Percentiles rank a stretch among this genome's conserved stretches.
Conservation (phyloP, 2,113 vertebrate species). For the Notothenia coriiceps region DNA sequence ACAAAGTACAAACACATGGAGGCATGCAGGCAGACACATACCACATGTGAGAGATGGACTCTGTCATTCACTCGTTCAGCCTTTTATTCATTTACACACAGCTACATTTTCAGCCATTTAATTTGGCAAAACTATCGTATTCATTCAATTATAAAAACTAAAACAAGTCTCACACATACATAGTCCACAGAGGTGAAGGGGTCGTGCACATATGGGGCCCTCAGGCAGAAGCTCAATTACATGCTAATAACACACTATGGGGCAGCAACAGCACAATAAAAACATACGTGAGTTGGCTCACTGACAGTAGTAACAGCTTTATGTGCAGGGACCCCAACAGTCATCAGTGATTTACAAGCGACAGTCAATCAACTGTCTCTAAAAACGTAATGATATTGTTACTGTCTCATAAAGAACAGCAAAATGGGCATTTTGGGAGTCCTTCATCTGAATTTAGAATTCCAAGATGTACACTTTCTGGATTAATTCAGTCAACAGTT, state of each 20-base stretch:
- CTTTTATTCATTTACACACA: conserved; percentile 10
- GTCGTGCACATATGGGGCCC: conserved; percentile 18
- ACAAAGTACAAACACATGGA: conserved; percentile 72
- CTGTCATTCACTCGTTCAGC: conserved; percentile 38
- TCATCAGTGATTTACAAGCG: not conserved
- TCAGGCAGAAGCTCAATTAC: conserved; percentile 45
- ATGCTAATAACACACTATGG: conserved; percentile 52
- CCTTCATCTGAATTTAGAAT: not conserved
- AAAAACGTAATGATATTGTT: conserved; percentile 22
- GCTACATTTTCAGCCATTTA: not conserved
- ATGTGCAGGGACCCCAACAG: not conserved
- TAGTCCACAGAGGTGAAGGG: not conserved
- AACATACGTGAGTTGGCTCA: conserved; percentile 34
- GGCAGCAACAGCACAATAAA: conserved; percentile 23
- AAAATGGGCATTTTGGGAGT: not conserved
- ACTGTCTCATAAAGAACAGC: not conserved
- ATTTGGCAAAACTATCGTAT: not conserved
- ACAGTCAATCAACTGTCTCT: conserved; percentile 3
- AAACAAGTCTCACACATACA: not conserved
- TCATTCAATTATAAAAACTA: conserved; percentile 26
- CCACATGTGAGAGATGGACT: conserved; percentile 54
- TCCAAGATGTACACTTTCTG: not conserved
- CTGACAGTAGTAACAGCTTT: conserved; percentile 25
- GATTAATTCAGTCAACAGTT: not conserved
- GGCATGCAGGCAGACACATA: conserved; percentile 34